phyloP scores from a whole-genome alignment of 1,140 invertebrate species.

The Hylyphantes graminicola region DNA sequence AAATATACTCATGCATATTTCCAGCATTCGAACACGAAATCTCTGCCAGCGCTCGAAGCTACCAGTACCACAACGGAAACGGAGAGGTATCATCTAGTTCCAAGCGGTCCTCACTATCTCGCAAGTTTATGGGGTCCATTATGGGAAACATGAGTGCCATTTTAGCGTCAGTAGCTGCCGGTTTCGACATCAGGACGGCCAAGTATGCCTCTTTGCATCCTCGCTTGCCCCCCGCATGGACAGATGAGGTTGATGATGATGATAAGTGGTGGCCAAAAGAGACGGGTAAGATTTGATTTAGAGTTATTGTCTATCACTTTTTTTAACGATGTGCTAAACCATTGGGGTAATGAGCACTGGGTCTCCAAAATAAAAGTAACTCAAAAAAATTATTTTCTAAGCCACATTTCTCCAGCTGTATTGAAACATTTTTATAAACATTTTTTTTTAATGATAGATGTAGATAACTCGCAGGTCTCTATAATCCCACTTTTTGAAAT shows the following conservation, averaged over 20 bases:
- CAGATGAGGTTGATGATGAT: constrained; percentile 66
- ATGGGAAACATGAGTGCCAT: constrained; percentile 92
- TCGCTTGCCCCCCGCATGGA: constrained; percentile 74
- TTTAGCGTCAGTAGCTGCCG: constrained; percentile 87
- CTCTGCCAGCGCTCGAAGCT: background rate
- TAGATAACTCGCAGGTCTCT: no score
- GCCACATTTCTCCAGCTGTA: no score
- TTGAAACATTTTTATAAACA: no score
- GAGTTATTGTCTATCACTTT: no score
- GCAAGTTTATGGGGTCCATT: constrained; percentile 79
- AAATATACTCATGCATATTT: background rate
- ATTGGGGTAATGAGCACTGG: no score
- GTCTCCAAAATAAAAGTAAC: no score
- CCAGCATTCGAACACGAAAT: constrained; percentile 29
- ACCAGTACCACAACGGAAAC: constrained; percentile 37
- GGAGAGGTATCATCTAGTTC: constrained; percentile 33
- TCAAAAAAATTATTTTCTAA: no score
- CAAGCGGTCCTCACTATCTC: constrained; percentile 49
- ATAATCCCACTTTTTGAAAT: no score
- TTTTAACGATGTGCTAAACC: no score
- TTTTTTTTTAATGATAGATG: no score
- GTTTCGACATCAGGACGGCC: constrained; percentile 89
- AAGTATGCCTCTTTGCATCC: constrained; percentile 87
- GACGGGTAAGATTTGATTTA: constrained; percentile 32
- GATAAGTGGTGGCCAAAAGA: constrained; percentile 67